Evolutionary conservation across 2,797 vertebrate genomes (phyloP), one percentile per base, ranked within the genome.

Genomic region (Micrastur ruficollis): DNA sequence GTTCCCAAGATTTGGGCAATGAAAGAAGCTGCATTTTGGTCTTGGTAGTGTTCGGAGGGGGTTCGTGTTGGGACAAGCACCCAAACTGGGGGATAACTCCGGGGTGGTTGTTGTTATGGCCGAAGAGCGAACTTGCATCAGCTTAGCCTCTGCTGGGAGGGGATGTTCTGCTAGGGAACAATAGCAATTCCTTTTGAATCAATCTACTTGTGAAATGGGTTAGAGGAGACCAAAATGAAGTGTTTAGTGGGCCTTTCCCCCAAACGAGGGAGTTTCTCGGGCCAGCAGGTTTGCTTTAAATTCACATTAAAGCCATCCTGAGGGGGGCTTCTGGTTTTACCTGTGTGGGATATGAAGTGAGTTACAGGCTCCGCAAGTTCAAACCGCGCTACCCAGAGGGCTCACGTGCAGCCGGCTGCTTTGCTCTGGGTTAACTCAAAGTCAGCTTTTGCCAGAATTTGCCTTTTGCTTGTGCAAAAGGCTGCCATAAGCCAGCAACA

Each of bases 31-130:
- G 59, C 0, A 0, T 20, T 58, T 53, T 7, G 3, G 36, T n/a
- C 27, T 53, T 0, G 0, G 9, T 1, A 6, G 1, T 2, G 1
- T 25, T 58, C 0, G 1, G 26, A 4, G 17, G 16, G 31, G 50
- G 6, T 14, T 80, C 1, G 2, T 5, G 23, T 0, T 61, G 42
- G 73, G 52, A 11, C 0, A 8, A 62, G 47, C 29, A 8, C 7
- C 38, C 8, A 4, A 21, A 31, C 1, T 53, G 18, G 38, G 5
- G 0, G 8, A 6, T 4, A 9, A 12, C 9, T 17, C 59, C 8
- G 2, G 6, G 14, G 14, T 40, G 38, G 67, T 7, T 21, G 34
- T 21, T 62, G 49, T 31, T 72, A 2, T 34, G 1, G 1, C 50
- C 36, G 50, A 34, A 72, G 23, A 68, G 32, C 6, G 52, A 61